Conservation (phyloP, 2,888 invertebrate species). For the Allolobophora icterica region DNA sequence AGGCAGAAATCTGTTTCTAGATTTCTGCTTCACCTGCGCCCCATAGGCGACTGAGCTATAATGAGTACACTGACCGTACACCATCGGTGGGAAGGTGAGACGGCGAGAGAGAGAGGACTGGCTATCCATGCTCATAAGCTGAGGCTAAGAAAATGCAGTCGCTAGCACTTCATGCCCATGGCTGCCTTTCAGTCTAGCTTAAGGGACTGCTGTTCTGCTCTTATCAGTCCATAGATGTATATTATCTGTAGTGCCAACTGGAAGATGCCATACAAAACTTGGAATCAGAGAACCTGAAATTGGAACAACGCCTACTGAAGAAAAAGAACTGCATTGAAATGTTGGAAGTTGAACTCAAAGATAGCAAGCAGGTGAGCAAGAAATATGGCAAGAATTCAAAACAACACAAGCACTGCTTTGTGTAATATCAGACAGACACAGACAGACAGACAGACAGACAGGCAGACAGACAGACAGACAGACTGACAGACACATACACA, state of each 20-base stretch:
- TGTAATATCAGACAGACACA: neutral
- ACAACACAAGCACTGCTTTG: neutral
- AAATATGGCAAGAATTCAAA: neutral
- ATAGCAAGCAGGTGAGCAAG: neutral
- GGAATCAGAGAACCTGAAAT: neutral
- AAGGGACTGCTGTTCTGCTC: too few relatives aligned
- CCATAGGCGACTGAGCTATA: too few relatives aligned
- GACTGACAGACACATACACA: neutral
- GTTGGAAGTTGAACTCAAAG: neutral
- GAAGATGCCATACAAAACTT: neutral
- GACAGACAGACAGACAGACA: neutral
- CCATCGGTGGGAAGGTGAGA: too few relatives aligned
- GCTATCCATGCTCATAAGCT: too few relatives aligned
- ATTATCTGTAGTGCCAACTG: neutral
- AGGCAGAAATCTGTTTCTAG: too few relatives aligned
- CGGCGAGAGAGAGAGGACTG: too few relatives aligned
- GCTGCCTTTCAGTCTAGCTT: too few relatives aligned
- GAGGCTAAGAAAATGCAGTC: too few relatives aligned
- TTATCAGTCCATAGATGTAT: neutral
- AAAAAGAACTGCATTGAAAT: neutral
- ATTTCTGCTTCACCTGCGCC: too few relatives aligned
- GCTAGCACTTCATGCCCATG: too few relatives aligned
- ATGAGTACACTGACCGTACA: too few relatives aligned
- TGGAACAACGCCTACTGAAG: conserved; percentile 14
- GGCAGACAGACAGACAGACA: neutral